Conservation (phyloP, 2,888 invertebrate genomes). For the Auanema sp. region DNA sequence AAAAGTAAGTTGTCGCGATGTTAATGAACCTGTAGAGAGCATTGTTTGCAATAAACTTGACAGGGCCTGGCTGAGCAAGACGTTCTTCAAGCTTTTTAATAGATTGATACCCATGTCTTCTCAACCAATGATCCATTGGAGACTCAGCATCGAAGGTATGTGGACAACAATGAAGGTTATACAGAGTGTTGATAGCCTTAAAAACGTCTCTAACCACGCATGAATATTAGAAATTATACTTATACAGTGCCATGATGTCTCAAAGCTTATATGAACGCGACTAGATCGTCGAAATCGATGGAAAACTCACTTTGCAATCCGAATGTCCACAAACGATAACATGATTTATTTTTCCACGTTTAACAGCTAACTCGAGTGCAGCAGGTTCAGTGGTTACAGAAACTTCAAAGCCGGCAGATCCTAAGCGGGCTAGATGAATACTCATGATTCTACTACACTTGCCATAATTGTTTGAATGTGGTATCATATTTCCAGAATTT, state of each 20-base stretch:
- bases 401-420: slow-evolving; percentile 61
- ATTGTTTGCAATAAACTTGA: slow-evolving; percentile 84
- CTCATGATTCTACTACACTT: too few relatives aligned
- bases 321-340: slow-evolving; percentile 94
- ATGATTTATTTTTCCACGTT: slow-evolving; percentile 85
- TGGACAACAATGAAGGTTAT: slow-evolving; percentile 76
- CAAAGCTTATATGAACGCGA: neutral
- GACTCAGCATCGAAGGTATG: slow-evolving; percentile 68
- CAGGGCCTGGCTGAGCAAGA: slow-evolving; percentile 71
- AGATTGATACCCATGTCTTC: slow-evolving; percentile 66
- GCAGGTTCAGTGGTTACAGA: slow-evolving; percentile 91
- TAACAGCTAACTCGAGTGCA: slow-evolving; percentile 89
- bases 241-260: neutral
- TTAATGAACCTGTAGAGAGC: slow-evolving; percentile 82
- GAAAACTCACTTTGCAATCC: slow-evolving; percentile 78
- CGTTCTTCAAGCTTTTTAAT: slow-evolving; percentile 70
- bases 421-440: slow-evolving; percentile 27
- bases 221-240: neutral
- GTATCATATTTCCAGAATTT: slow-evolving; percentile 93
- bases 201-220: slow-evolving; percentile 13
- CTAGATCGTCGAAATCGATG: neutral
- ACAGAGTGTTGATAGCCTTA: slow-evolving; percentile 87
- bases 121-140: slow-evolving; percentile 87
- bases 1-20: too few relatives aligned
- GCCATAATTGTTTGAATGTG: slow-evolving; percentile 83